Evolutionary conservation across 2,113 vertebrate genomes (phyloP).

Genomic region (Panurus biarmicus): DNA sequence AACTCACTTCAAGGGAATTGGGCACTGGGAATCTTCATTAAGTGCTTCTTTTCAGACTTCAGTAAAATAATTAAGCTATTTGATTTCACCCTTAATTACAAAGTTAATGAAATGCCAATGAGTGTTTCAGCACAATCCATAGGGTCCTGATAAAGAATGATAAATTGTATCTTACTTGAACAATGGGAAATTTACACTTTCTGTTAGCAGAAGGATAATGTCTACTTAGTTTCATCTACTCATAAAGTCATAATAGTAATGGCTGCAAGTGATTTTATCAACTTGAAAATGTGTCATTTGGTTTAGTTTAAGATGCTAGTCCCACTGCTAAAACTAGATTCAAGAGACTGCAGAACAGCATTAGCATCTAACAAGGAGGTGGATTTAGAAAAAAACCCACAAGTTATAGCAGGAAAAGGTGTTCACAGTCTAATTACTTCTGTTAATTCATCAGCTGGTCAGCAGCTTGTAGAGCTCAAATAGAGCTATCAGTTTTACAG

Average conservation of each 20-base stretch:
- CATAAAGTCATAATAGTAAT: not conserved
- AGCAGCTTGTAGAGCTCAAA: not conserved
- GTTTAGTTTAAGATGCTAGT: not conserved
- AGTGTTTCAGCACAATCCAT: not conserved
- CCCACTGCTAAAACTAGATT: not conserved
- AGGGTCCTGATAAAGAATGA: constrained; percentile 6
- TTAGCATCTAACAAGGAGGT: not conserved
- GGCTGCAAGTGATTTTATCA: not conserved
- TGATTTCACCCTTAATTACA: constrained; percentile 38
- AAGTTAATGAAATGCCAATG: constrained; percentile 36
- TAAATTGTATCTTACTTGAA: not conserved
- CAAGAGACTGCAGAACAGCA: not conserved
- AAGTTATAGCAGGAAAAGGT: not conserved
- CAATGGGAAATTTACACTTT: not conserved
- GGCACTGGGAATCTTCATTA: constrained; percentile 2
- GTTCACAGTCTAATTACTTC: not conserved
- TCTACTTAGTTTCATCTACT: not conserved
- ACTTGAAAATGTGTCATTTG: not conserved
- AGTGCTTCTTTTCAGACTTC: not conserved
- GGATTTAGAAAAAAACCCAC: not conserved
- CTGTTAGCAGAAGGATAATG: not conserved
- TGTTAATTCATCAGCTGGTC: not conserved
- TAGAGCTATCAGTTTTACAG: not conserved
- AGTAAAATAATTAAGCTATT: constrained; percentile 39
- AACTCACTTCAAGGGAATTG: constrained; percentile 21